Evolutionary conservation across 2,113 vertebrate genomes (phyloP), one percentile per base, ranked within the genome.

Genomic region (Strix uralensis): DNA sequence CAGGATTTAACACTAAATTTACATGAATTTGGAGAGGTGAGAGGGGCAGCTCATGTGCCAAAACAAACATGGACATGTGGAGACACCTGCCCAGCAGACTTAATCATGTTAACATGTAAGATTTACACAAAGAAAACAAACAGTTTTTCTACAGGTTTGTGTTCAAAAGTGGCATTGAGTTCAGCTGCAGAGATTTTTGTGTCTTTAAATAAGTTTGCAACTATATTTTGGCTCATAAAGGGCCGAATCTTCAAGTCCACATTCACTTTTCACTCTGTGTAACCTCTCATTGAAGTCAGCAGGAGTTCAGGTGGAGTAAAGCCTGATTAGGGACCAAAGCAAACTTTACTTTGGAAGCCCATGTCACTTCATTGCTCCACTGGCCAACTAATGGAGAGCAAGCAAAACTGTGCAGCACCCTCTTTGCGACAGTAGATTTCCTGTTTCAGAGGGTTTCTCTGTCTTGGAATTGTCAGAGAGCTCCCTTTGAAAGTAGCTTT

Each of bases 311-410:
- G 78, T 85, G 81, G 84, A 96, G 74, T 70, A 80, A 94, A 96
- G 49, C 70, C 92, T 91, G 88, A 91, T 95, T 86, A 92, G 84
- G 63, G 62, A 96, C 91, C 91, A 96, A 94, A 92, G 63, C 71
- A 96, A 96, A 92, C 94, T 92, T 97, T 95, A 70, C 55, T 95
- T 96, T 97, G 96, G 95, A 97, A 92, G 73, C 62, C 10, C 3
- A 10, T 70, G 62, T 83, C 66, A 51, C 55, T 80, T 93, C 55
- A 62, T 49, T 82, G 62, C 81, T 92, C 27, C 26, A 22, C 38
- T 85, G 42, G 55, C 81, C 78, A 88, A 3, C 72, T 73, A 67
- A 77, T 14, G 32, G 82, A 54, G 58, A 83, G 55, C 63, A 71
- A 85, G 85, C 71, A 82, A 80, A 95, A 71, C 59, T 77, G n/a